Conservation (phyloP, 2,797 vertebrate genomes). For the Lutra lutra region DNA sequence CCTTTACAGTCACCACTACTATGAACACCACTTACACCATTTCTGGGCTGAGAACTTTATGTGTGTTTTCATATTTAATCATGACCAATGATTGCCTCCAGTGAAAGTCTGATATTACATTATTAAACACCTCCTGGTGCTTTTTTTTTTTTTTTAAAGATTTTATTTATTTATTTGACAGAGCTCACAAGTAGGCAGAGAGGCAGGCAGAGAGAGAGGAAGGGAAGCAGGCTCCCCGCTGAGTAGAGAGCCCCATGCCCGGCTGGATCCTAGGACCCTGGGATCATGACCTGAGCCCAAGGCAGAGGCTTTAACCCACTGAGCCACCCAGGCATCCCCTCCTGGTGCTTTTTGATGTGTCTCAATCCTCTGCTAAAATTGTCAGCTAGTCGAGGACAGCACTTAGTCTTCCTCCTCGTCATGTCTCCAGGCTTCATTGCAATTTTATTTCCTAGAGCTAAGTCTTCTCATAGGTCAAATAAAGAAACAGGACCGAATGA, state of each 20-base stretch:
- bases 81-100: not conserved
- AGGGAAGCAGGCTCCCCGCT: no score
- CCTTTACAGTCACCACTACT: not conserved
- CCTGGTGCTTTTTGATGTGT: not conserved
- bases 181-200: no score
- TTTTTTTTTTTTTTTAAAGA: not conserved
- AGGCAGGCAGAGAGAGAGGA: no score
- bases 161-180: no score
- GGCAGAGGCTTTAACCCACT: no score
- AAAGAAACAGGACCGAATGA: not conserved
- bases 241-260: no score
- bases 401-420: not conserved
- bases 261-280: no score
- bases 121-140: not conserved
- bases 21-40: not conserved
- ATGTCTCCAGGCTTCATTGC: not conserved
- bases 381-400: not conserved
- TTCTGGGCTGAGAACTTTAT: not conserved
- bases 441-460: conserved; percentile 37
- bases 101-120: not conserved
- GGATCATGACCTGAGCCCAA: no score
- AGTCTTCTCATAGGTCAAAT: conserved; percentile 35
- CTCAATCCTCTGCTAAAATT: not conserved
- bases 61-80: conserved; percentile 41
- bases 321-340: not conserved